Evolutionary conservation across 1,140 invertebrate genomes (phyloP).

Genomic region (Drosophila yakuba): DNA sequence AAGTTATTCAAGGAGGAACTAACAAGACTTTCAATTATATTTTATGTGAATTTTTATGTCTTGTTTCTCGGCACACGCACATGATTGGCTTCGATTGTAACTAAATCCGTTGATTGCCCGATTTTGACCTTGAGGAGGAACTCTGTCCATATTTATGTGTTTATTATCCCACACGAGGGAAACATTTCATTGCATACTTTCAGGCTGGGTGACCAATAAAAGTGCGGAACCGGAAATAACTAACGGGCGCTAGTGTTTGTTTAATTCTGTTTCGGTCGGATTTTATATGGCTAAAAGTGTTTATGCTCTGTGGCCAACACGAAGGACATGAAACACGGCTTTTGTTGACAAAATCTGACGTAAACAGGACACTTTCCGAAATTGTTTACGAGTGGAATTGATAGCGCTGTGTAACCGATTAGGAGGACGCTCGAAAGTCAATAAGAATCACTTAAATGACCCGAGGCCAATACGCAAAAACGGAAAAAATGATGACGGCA

Average conservation of each 20-base stretch:
- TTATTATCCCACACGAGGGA: conserved; percentile 57
- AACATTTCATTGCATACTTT: conserved; percentile 44
- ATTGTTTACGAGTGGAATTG: conserved; percentile 69
- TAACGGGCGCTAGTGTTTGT: conserved; percentile 64
- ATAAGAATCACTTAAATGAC: conserved; percentile 69
- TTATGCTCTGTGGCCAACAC: conserved; percentile 26
- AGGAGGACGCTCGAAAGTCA: conserved; percentile 58
- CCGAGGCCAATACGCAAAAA: conserved; percentile 55
- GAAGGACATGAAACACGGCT: conserved; percentile 38
- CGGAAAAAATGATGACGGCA: conserved; percentile 49
- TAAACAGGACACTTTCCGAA: conserved; percentile 56
- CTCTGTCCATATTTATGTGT: conserved; percentile 48
- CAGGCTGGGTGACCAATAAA: conserved; percentile 31
- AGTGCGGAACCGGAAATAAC: conserved; percentile 65
- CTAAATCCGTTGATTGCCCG: conserved; percentile 34
- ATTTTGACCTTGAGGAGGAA: conserved; percentile 34
- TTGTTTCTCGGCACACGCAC: conserved; percentile 14
- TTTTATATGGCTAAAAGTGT: conserved; percentile 57
- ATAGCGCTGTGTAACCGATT: conserved; percentile 62
- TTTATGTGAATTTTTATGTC: conserved; percentile 42
- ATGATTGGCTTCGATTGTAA: conserved; percentile 34
- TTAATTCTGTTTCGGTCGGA: conserved; percentile 54
- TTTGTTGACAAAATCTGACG: conserved; percentile 59
- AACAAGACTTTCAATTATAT: conserved; percentile 37
- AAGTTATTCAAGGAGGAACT: conserved; percentile 13